These are phyloP conservation scores for Cynoglossus semilaevis DNA, from an alignment of 2,113 vertebrate species.

Conservation along the genomic window DNA sequence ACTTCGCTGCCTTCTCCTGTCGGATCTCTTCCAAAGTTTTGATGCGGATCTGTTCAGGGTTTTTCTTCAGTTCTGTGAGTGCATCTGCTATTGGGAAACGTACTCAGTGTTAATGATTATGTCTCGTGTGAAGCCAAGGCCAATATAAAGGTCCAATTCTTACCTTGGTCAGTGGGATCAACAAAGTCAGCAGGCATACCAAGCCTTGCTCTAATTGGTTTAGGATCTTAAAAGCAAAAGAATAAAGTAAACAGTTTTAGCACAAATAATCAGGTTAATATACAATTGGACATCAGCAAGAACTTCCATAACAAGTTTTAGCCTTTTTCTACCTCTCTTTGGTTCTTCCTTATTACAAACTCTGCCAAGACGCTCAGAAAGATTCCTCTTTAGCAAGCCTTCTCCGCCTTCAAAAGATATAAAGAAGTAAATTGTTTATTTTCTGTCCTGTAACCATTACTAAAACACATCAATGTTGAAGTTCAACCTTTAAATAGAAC, in stretches of 20 bases:
- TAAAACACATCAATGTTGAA: neutral
- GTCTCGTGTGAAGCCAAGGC: neutral
- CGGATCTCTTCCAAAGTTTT: slow-evolving; percentile 93
- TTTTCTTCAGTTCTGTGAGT: slow-evolving; percentile 40
- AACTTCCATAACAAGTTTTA: too few relatives aligned
- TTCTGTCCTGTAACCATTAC: neutral
- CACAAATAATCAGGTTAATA: too few relatives aligned
- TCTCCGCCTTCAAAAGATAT: slow-evolving; percentile 48
- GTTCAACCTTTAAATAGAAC: neutral
- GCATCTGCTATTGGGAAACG: slow-evolving; percentile 57
- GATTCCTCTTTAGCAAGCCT: slow-evolving; percentile 73
- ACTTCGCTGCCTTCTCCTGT: slow-evolving; percentile 82
- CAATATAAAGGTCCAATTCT: neutral
- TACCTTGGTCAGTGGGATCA: slow-evolving; percentile 67
- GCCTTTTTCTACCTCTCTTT: slow-evolving; percentile 74
- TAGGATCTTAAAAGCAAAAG: slow-evolving; percentile 61
- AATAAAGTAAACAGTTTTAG: neutral
- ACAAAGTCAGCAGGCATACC: slow-evolving; percentile 65
- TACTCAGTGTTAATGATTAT: neutral
- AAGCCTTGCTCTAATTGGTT: slow-evolving; percentile 82
- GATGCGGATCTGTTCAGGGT: slow-evolving; percentile 79
- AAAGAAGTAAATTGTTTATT: neutral
- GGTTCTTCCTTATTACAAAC: slow-evolving; percentile 70
- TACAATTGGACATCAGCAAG: too few relatives aligned
- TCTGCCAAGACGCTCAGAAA: slow-evolving; percentile 85